A percentile compares a stretch with the other conserved stretches of the same genome.
Evolutionary conservation across 2,888 invertebrate species (phyloP).

Genomic region (Tridacna gigas): DNA sequence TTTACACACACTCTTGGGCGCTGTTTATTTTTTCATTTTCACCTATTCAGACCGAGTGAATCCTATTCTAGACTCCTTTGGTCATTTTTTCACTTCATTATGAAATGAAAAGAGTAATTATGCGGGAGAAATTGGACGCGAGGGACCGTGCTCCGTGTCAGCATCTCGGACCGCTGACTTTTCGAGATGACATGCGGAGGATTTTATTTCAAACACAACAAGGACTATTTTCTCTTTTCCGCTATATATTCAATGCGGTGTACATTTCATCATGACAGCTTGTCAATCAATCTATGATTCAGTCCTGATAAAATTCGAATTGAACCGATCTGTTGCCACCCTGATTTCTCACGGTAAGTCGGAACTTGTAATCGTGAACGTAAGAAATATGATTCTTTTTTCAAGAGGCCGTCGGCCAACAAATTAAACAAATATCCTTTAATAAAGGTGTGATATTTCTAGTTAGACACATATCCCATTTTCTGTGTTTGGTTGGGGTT

Average conservation of each 20-base stretch:
- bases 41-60: slow-evolving; percentile 40
- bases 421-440: too few relatives aligned
- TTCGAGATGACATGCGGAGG: slow-evolving; percentile 11
- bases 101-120: slow-evolving; percentile 60
- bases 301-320: slow-evolving; percentile 2
- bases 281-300: slow-evolving; percentile 18
- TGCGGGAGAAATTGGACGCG: slow-evolving; percentile 55
- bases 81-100: slow-evolving; percentile 61
- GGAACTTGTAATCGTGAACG: too few relatives aligned
- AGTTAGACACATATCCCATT: too few relatives aligned
- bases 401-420: too few relatives aligned
- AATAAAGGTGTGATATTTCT: too few relatives aligned
- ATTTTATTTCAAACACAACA: slow-evolving; percentile 52
- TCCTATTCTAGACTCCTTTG: slow-evolving; percentile 38
- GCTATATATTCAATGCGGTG: slow-evolving; percentile 14
- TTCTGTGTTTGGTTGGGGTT: too few relatives aligned
- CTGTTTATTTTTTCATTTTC: slow-evolving; percentile 46
- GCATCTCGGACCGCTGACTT: not conserved
- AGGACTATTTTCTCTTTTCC: slow-evolving; percentile 13
- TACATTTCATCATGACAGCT: slow-evolving; percentile 15
- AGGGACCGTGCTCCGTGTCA: slow-evolving; percentile 29
- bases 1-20: slow-evolving; percentile 44
- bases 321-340: slow-evolving; percentile 2
- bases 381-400: too few relatives aligned
- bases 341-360: too few relatives aligned